Evolutionary conservation across 2,113 vertebrate genomes (phyloP).

Genomic region (Arothron firmamentum): DNA sequence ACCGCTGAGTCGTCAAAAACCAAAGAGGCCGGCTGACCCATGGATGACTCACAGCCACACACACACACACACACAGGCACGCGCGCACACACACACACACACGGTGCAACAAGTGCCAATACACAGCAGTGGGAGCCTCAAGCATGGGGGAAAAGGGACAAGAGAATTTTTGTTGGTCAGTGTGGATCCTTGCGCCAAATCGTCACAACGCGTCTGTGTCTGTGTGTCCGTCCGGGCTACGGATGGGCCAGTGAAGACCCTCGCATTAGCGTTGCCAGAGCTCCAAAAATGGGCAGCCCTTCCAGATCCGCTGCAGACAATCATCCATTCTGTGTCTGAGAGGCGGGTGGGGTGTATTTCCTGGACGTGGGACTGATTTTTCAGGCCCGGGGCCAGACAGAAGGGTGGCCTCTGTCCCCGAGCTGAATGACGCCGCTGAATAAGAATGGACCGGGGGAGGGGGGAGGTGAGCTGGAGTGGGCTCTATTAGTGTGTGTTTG

Average conservation of each 20-base stretch:
- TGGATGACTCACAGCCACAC: constrained; percentile 26
- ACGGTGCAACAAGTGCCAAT: constrained; percentile 7
- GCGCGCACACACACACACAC: neutral
- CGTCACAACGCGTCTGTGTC: constrained; percentile 53
- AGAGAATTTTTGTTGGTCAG: constrained; percentile 59
- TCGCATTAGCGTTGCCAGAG: constrained; percentile 44
- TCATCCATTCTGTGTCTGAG: constrained; percentile 66
- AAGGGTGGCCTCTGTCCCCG: constrained; percentile 74
- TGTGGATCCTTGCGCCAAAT: constrained; percentile 53
- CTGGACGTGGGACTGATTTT: constrained; percentile 73
- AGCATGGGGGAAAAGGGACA: constrained; percentile 34
- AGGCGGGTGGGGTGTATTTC: constrained; percentile 70
- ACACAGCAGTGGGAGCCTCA: constrained; percentile 16
- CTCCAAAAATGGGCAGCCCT: constrained; percentile 75
- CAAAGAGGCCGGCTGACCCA: constrained; percentile 43
- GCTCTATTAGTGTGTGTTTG: constrained; percentile 53
- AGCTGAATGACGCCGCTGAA: constrained; percentile 70
- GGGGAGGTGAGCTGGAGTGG: constrained; percentile 46
- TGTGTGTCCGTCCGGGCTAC: constrained; percentile 54
- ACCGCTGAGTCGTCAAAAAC: constrained; percentile 36
- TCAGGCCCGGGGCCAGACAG: constrained; percentile 72
- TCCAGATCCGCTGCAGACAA: constrained; percentile 76
- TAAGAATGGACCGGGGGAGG: constrained; percentile 50
- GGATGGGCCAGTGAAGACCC: constrained; percentile 49
- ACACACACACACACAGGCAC: neutral